Conservation (phyloP, 2,113 vertebrate genomes). For the Peromyscus californicus region DNA sequence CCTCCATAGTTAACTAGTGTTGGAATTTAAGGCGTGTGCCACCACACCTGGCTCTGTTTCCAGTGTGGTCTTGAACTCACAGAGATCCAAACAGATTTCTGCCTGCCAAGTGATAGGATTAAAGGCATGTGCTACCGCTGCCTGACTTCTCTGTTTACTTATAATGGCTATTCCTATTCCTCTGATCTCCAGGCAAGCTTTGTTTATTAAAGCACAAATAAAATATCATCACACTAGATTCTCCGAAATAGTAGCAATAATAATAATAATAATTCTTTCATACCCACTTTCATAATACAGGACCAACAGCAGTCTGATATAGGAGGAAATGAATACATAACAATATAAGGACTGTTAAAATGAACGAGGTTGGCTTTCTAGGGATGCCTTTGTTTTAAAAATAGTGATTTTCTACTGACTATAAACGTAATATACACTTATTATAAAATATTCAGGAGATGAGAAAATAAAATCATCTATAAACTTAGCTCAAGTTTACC, state of each 20-base stretch:
- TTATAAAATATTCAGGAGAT: slow-evolving; percentile 62
- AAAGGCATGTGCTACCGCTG: too few species aligned
- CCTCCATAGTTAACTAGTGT: too few species aligned
- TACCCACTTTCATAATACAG: not conserved
- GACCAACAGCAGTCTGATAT: not conserved
- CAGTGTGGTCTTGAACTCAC: too few species aligned
- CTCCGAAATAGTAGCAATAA: not conserved
- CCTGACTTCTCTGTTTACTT: too few species aligned
- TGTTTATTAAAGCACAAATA: too few species aligned
- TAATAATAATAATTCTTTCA: not conserved
- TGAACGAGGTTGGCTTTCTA: not conserved
- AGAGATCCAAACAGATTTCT: too few species aligned
- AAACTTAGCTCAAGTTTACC: slow-evolving; percentile 35
- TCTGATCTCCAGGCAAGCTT: too few species aligned
- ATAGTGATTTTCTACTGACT: not conserved
- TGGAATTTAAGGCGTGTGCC: too few species aligned
- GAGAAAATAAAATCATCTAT: slow-evolving; percentile 59
- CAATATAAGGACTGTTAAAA: not conserved
- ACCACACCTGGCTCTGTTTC: too few species aligned
- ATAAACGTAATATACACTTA: slow-evolving; percentile 36
- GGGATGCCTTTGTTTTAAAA: slow-evolving; percentile 21
- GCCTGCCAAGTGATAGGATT: too few species aligned
- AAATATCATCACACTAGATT: not conserved
- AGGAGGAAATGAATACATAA: not conserved
- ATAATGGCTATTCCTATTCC: too few species aligned